These are phyloP conservation scores for Pseudomugil gertrudae DNA, from an alignment of 2,797 vertebrate genomes.

Conservation along the genomic window DNA sequence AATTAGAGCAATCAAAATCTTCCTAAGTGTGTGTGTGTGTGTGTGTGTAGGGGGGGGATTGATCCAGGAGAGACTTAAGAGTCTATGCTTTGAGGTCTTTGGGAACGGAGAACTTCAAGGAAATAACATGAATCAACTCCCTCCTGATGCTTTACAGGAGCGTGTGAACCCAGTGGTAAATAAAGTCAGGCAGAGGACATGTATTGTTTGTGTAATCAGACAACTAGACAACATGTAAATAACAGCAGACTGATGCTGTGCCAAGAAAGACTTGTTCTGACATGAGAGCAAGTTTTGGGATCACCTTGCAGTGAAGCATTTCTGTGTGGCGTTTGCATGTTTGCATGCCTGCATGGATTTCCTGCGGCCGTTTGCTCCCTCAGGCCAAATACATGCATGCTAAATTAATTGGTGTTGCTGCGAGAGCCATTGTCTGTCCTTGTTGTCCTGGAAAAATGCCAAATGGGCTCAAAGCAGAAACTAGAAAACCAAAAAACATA, in stretches of 20 bases:
- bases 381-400: conserved; percentile 9
- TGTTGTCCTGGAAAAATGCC: no score
- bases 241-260: not conserved
- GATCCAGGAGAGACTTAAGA: not conserved
- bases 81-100: not conserved
- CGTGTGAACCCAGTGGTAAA: not conserved
- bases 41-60: not conserved
- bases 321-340: not conserved
- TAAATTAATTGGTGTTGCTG: not conserved
- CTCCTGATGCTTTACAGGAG: not conserved
- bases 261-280: not conserved
- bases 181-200: not conserved
- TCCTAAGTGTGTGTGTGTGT: not conserved
- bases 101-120: not conserved
- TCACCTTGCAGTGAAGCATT: not conserved
- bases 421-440: conserved; percentile 2
- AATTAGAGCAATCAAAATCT: not conserved
- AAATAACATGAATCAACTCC: not conserved
- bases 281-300: not conserved
- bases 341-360: conserved; percentile 9
- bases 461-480: not conserved
- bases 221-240: conserved; percentile 1
- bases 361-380: conserved; percentile 7
- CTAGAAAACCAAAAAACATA: not conserved
- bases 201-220: conserved; percentile 1